Evolutionary conservation across 2,797 vertebrate genomes (phyloP).

Genomic region (Megaceryle alcyon): DNA sequence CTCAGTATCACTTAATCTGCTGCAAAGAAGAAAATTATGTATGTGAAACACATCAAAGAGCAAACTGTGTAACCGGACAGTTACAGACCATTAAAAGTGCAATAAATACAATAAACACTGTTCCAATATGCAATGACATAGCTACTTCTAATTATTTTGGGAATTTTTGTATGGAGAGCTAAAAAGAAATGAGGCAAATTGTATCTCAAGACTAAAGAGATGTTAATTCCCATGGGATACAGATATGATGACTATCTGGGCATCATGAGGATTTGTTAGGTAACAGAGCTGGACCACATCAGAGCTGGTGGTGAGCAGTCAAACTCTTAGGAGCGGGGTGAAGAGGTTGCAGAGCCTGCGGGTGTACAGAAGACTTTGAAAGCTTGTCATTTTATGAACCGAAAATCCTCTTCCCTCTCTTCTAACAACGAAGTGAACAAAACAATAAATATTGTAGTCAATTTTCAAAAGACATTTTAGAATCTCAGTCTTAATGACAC

Average conservation of each 20-base stretch:
- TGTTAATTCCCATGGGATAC: background rate
- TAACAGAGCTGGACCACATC: background rate
- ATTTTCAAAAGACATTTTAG: background rate
- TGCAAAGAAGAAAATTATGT: background rate
- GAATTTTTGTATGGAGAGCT: background rate
- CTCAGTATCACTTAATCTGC: background rate
- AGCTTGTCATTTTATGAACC: background rate
- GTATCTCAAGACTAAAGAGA: background rate
- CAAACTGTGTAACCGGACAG: background rate
- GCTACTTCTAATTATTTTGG: rapidly evolving
- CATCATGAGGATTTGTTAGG: rapidly evolving
- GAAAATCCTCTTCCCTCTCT: background rate
- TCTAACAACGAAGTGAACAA: background rate
- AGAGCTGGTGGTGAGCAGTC: background rate
- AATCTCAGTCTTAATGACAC: background rate
- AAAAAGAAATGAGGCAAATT: background rate
- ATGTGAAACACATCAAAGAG: background rate
- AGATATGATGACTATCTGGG: background rate
- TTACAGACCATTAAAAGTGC: background rate
- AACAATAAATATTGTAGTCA: background rate
- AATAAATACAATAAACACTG: background rate
- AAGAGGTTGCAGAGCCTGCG: background rate
- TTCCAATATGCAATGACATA: background rate
- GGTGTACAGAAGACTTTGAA: background rate
- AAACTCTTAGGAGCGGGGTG: background rate